Evolutionary conservation across 1,140 invertebrate species (phyloP), one percentile per base, ranked within the genome.

Genomic region (Pseudomyrmex gracilis): DNA sequence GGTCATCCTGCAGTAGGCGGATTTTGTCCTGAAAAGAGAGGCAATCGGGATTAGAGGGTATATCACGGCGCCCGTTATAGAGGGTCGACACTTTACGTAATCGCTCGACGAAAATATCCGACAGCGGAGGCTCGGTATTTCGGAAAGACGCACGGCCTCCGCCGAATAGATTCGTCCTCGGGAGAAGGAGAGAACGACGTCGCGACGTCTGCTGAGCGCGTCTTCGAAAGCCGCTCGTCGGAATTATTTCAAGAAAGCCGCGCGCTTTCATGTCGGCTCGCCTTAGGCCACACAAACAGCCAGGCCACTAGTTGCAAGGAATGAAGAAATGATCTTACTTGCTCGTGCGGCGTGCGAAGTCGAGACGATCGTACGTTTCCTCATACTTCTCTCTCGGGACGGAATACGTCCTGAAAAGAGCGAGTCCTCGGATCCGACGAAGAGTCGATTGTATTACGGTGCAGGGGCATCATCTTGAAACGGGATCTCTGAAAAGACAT

Each of bases 1-100:
- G 96, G 96, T 99, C 98, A 96, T 99, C 98, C 93, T 98, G 98
- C 91, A 99, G 96, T 92, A 99, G 97, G 95, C 98, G 98, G 95
- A 99, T 98, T 96, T 99, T 99, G 95, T 99, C 98, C 98, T 99
- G 96, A 93, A 98, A 97, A 89, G 92, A 91, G 71, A 91, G 85
- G 86, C 70, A 84, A 84, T 66, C 67, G 73, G 77, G 76, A 88
- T 89, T 86, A 89, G 76, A 88, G 43, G 55, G 45, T 84, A 51
- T 34, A 34, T 82, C 74, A 49, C 58, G 58, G 55, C 20, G 66
- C 73, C 73, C 82, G 76, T 83, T 86, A 66, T 53, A 82, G 77
- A 76, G 77, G 61, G 77, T 77, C 86, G 77, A 45, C 53, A 82
- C 73, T 90, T 90, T 90, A 90, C 89, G 89, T 90, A 90, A 90